Conservation (phyloP, 2,888 invertebrate species). For the Tethea ocularis region DNA sequence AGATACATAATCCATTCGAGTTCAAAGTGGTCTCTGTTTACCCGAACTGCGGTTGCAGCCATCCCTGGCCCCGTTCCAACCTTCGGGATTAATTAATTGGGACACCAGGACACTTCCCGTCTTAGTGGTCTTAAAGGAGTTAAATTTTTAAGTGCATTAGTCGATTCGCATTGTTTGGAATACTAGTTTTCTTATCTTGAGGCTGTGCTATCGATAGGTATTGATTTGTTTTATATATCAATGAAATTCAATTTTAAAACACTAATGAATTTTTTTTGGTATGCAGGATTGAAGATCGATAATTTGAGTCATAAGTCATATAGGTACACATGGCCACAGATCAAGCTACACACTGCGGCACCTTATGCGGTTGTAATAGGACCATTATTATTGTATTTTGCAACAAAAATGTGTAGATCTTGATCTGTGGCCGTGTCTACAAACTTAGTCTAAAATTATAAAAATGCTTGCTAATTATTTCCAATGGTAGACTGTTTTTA, state of each 20-base stretch:
- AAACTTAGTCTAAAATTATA: too few species aligned
- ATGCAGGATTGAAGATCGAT: too few species aligned
- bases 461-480: not conserved
- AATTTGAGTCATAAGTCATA: not conserved
- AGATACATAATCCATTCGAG: conserved; percentile 14
- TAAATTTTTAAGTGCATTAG: conserved; percentile 36
- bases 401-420: too few species aligned
- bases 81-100: conserved; percentile 41
- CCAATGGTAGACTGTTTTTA: too few species aligned
- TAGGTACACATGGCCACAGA: too few species aligned
- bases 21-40: conserved; percentile 39
- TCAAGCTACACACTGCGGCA: too few species aligned
- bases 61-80: conserved; percentile 36
- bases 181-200: not conserved
- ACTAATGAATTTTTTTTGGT: not conserved
- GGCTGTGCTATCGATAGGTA: not conserved
- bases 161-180: not conserved
- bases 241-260: too few species aligned
- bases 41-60: conserved; percentile 31
- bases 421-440: too few species aligned
- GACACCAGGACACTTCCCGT: conserved; percentile 38
- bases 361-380: too few species aligned
- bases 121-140: conserved; percentile 33
- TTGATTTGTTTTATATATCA: too few species aligned
- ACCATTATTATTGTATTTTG: too few species aligned